Base-by-base conservation (phyloP, 1,140 invertebrate species). In the Asbolus verrucosus region DNA sequence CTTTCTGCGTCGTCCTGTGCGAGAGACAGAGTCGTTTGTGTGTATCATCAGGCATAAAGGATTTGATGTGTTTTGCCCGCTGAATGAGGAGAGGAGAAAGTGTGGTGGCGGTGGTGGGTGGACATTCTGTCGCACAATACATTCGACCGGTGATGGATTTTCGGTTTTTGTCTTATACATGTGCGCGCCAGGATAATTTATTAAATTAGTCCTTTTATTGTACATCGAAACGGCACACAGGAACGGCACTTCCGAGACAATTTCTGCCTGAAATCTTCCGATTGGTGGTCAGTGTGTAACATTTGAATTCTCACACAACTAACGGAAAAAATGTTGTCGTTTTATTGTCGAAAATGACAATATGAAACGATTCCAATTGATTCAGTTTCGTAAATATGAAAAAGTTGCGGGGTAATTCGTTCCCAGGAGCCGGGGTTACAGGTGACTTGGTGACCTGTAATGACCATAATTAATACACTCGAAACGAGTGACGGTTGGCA, bases 391-490 rank as follows among this genome's bases (percentile, higher is more conserved):
- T n/a, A n/a, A n/a, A n/a, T n/a, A n/a, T n/a, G n/a, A n/a, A n/a
- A n/a, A n/a, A n/a, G n/a, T n/a, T n/a, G n/a, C n/a, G n/a, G n/a
- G n/a, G n/a, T n/a, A n/a, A n/a, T n/a, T n/a, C n/a, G 43, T 73
- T 73, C 71, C 67, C 71, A 73, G 33, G 66, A 50, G 16, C 61
- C 13, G 30, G 46, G 63, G 68, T 67, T 67, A 54, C 68, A 60
- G 66, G 60, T 66, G 67, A 70, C 67, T 65, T 41, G 63, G 11
- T 73, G 71, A 73, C 68, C 71, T 43, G 19, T 70, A 73, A 73
- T 70, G 36, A 70, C 68, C 63, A 70, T 73, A 70, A 73, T 73
- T 73, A 73, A 73, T 73, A 70, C 18, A 65, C n/a, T n/a, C 70
- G 36, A 66, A 73, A 70, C 67, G 63, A 67, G 65, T 67, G 62